Percentiles rank a stretch among this genome's conserved stretches.
Conservation (phyloP, 2,888 invertebrate genomes). For the Nasonia oneida region DNA sequence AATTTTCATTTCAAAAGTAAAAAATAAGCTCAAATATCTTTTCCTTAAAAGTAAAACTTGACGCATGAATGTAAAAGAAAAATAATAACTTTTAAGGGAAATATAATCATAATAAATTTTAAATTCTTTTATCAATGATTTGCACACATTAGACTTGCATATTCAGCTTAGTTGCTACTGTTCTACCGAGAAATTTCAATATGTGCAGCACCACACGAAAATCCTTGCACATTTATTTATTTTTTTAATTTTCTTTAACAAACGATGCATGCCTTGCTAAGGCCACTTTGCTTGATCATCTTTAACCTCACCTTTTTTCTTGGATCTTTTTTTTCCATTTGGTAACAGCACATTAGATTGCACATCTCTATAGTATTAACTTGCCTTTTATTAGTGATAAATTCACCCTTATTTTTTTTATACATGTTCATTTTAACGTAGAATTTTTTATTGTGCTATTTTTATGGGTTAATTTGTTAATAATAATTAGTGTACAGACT, state of each 20-base stretch:
- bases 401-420: conserved; percentile 48
- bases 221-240: conserved; percentile 57
- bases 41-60: conserved; percentile 40
- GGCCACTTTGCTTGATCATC: conserved; percentile 68
- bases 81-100: conserved; percentile 42
- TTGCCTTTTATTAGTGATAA: conserved; percentile 65
- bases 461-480: conserved; percentile 53
- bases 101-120: conserved; percentile 43
- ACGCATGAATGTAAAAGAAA: conserved; percentile 52
- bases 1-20: conserved; percentile 40
- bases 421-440: conserved; percentile 58
- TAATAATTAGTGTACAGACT: conserved; percentile 47
- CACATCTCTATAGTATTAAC: conserved; percentile 60
- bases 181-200: conserved; percentile 55
- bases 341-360: conserved; percentile 63
- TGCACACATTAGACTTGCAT: conserved; percentile 61
- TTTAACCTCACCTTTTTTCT: conserved; percentile 66
- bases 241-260: conserved; percentile 53
- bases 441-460: conserved; percentile 48
- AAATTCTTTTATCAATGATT: conserved; percentile 54
- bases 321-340: conserved; percentile 63
- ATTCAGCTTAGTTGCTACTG: conserved; percentile 60
- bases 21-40: conserved; percentile 37
- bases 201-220: conserved; percentile 61
- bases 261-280: conserved; percentile 68